Percentiles rank a stretch among this genome's conserved stretches.
Conservation (phyloP, 2,113 vertebrate species). For the Actenoides lindsayi region DNA sequence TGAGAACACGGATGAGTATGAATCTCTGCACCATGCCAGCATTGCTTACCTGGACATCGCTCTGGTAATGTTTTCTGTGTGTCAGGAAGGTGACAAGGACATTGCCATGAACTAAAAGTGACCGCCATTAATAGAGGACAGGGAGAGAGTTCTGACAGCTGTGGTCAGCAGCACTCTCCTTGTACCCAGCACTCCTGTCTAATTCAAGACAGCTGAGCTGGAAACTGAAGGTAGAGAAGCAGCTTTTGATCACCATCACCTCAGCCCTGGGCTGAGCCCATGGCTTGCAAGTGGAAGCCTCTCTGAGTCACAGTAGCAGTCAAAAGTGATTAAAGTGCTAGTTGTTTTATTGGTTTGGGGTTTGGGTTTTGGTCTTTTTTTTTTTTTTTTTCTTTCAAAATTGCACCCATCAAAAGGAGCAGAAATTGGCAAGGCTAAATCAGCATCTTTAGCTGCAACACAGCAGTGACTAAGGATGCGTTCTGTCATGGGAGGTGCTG, state of each 20-base stretch:
- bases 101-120: not conserved
- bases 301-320: not conserved
- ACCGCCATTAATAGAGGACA: not conserved
- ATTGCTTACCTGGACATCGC: not conserved
- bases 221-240: not conserved
- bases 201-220: not conserved
- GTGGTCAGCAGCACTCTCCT: not conserved
- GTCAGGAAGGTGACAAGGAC: not conserved
- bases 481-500: not conserved
- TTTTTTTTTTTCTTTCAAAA: not conserved
- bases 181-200: not conserved
- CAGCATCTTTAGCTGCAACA: not conserved
- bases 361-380: too few relatives aligned
- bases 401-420: not conserved
- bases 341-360: too few relatives aligned
- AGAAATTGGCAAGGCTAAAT: not conserved
- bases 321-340: not conserved
- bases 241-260: not conserved
- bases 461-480: not conserved
- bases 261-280: not conserved
- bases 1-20: not conserved
- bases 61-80: not conserved
- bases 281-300: not conserved
- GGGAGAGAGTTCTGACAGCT: not conserved
- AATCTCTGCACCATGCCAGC: not conserved